These are phyloP conservation scores for Manis javanica DNA, from an alignment of 2,797 vertebrate genomes.

Conservation along the genomic window DNA sequence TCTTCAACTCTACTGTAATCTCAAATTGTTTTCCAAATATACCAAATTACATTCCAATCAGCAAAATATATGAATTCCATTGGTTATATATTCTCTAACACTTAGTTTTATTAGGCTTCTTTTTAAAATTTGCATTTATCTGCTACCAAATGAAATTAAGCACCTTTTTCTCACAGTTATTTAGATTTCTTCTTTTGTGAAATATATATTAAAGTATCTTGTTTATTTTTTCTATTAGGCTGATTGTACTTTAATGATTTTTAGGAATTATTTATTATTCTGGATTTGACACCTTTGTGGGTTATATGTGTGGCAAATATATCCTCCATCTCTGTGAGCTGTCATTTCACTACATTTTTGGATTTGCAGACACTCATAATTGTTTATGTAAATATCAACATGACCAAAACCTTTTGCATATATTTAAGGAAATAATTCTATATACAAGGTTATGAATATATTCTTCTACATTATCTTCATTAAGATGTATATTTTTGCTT, in stretches of 20 bases:
- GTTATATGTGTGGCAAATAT: background rate
- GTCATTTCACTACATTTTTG: background rate
- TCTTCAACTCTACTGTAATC: background rate
- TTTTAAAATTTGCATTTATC: background rate
- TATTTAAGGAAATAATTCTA: background rate
- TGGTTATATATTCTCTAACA: background rate
- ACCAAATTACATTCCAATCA: background rate
- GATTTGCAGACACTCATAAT: background rate
- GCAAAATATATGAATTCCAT: background rate
- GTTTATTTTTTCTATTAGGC: background rate
- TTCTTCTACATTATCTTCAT: background rate
- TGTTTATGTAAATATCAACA: background rate
- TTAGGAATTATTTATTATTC: background rate
- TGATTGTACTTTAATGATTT: background rate
- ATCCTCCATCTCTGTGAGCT: background rate
- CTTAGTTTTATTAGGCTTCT: background rate
- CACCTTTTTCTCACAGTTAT: background rate
- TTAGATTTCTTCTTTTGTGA: background rate
- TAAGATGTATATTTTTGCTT: background rate
- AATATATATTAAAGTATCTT: background rate
- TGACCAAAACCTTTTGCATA: background rate
- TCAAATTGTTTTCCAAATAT: background rate
- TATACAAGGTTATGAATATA: background rate
- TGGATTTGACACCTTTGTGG: background rate
- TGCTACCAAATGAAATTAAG: background rate